These are phyloP conservation scores for Antechinus flavipes DNA, from an alignment of 2,113 vertebrate species.

Conservation along the genomic window DNA sequence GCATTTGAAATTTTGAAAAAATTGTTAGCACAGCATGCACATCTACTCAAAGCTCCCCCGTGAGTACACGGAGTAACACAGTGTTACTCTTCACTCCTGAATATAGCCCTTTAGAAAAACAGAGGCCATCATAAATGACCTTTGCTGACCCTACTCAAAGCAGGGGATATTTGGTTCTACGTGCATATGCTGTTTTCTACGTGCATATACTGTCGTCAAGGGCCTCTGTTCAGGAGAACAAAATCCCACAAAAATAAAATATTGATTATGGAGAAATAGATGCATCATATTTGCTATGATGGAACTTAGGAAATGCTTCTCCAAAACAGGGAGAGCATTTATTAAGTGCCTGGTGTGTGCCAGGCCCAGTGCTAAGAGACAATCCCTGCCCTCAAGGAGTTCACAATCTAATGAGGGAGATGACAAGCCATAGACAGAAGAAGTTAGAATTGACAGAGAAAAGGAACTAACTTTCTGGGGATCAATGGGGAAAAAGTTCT, in stretches of 20 bases:
- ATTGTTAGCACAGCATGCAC: neutral
- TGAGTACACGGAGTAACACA: neutral
- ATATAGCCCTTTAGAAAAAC: neutral
- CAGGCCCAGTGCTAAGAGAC: conserved; percentile 56
- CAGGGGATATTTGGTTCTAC: conserved; percentile 42
- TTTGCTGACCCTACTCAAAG: neutral
- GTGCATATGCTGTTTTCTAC: conserved; percentile 52
- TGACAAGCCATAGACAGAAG: neutral
- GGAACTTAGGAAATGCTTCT: conserved; percentile 34
- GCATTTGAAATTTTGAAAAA: neutral
- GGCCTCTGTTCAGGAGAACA: conserved; percentile 18
- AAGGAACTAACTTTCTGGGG: neutral
- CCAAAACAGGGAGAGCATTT: conserved; percentile 28
- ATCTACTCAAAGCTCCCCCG: neutral
- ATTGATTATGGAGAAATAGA: conserved; percentile 44
- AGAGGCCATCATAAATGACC: neutral
- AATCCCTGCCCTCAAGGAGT: conserved; percentile 39
- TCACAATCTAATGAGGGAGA: neutral
- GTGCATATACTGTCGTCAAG: conserved; percentile 47
- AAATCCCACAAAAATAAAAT: conserved; percentile 39
- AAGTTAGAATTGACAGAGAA: neutral
- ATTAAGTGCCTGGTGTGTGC: conserved; percentile 58
- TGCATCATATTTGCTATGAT: conserved; percentile 53
- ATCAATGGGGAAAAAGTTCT: neutral
- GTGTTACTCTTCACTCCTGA: neutral